Conservation (phyloP, 2,113 vertebrate species). For the Pachyramphus minor region DNA sequence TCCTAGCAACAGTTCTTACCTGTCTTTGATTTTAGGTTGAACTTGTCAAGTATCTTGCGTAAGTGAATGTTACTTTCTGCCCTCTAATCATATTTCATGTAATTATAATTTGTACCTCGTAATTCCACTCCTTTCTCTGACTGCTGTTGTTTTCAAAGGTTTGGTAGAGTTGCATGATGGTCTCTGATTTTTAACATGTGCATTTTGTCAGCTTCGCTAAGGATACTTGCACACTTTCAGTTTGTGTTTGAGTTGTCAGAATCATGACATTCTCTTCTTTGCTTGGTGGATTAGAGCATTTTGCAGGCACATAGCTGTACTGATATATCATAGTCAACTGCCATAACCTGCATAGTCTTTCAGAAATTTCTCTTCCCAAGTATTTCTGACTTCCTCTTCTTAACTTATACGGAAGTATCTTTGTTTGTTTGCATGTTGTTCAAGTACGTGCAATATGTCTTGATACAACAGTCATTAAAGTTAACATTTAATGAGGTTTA, state of each 20-base stretch:
- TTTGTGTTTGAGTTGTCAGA: constrained; percentile 1
- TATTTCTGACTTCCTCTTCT: not conserved
- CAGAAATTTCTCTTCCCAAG: not conserved
- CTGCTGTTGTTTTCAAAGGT: not conserved
- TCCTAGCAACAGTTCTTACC: not conserved
- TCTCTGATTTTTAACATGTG: not conserved
- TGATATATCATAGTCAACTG: not conserved
- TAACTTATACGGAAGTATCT: not conserved
- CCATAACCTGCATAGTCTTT: not conserved
- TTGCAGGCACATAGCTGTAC: not conserved
- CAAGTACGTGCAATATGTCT: not conserved
- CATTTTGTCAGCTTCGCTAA: not conserved
- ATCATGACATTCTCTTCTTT: not conserved
- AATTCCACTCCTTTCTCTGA: not conserved
- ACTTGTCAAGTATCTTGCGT: not conserved
- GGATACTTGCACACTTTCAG: not conserved
- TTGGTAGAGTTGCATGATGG: not conserved
- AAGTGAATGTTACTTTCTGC: not conserved
- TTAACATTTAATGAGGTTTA: not conserved
- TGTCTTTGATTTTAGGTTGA: not conserved
- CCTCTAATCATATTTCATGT: constrained; percentile 3
- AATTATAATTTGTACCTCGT: not conserved
- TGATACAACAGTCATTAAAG: not conserved
- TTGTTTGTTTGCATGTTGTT: not conserved
- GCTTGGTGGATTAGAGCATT: not conserved